These are phyloP conservation scores for Drosophila anceps DNA, from an alignment of 2,888 invertebrate genomes.

Conservation along the genomic window DNA sequence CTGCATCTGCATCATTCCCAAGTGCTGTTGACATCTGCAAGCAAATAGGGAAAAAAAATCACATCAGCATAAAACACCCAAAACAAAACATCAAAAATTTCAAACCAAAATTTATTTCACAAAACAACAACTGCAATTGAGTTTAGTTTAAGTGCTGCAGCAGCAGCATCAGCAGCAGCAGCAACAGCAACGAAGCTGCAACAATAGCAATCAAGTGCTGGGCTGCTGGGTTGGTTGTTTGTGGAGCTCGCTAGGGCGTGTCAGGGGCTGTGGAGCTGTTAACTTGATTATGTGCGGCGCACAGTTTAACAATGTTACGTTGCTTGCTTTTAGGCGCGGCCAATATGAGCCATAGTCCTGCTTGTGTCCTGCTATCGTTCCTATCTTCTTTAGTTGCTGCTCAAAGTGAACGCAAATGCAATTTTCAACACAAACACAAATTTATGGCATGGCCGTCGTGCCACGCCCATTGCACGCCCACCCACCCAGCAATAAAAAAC, in stretches of 20 bases:
- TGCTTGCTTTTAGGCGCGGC: conserved; percentile 76
- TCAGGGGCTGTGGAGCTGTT: conserved; percentile 17
- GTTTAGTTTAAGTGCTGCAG: conserved; percentile 56
- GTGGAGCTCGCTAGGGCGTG: background rate
- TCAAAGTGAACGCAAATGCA: conserved; percentile 79
- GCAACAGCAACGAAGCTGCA: conserved; percentile 13
- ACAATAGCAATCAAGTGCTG: conserved; percentile 44
- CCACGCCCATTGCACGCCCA: background rate
- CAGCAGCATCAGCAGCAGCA: conserved; percentile 8
- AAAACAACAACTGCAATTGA: conserved; percentile 27
- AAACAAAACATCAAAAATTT: conserved; percentile 59
- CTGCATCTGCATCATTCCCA: conserved; percentile 66
- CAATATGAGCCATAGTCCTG: conserved; percentile 54
- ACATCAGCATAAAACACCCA: conserved; percentile 32
- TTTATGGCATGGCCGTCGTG: conserved; percentile 55
- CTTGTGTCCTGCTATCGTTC: background rate
- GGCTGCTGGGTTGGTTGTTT: conserved; percentile 1
- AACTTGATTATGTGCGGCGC: conserved; percentile 73
- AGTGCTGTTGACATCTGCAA: conserved; percentile 77
- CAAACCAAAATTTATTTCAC: conserved; percentile 66
- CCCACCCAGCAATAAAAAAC: conserved; percentile 31
- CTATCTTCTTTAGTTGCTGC: conserved; percentile 41
- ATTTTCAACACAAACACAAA: conserved; percentile 79
- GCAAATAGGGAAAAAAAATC: conserved; percentile 35
- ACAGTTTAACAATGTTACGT: conserved; percentile 73